Evolutionary conservation across 2,888 invertebrate species (phyloP), one percentile per base, ranked within the genome.

Genomic region (Stenurella melanura): DNA sequence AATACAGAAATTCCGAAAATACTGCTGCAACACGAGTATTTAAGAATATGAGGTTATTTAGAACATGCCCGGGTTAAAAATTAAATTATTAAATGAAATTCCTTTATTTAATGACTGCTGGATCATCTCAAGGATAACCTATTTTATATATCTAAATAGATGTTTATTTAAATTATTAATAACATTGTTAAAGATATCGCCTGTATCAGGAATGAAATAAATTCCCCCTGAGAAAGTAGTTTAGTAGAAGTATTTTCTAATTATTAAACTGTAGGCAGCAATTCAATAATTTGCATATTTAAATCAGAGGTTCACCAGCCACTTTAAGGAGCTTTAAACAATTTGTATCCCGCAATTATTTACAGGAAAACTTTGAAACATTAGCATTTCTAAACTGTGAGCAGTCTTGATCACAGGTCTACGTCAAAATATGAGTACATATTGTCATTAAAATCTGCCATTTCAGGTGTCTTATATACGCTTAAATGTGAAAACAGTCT

Each of bases 201-300:
- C 30, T 50, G 15, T 50, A n/a, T 50, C 0, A 15, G 50, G 15
- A n/a, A n/a, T 50, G n/a, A 50, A n/a, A n/a, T 50, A 50, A 50
- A 50, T n/a, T 3, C 5, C 15, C n/a, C 6, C 15, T n/a, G n/a
- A 7, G n/a, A 50, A 12, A 5, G n/a, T n/a, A 50, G 4, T 6
- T 42, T 42, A 1, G 12, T 9, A 42, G 12, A 42, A 6, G 11
- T 12, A 42, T 15, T 12, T 15, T 42, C 50, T 50, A 50, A 50
- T 50, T n/a, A 50, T n/a, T n/a, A 50, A 50, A 50, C n/a, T 50
- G 50, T 50, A 50, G 12, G n/a, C 0, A 50, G n/a, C n/a, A 50
- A 50, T 50, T 12, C 12, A 50, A 50, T 50, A 50, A 50, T 50
- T 50, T 50, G 50, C n/a, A 50, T 50, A 50, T 50, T 50, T 50